Conservation (phyloP, 2,113 vertebrate species). For the Myrmecobius fasciatus region DNA sequence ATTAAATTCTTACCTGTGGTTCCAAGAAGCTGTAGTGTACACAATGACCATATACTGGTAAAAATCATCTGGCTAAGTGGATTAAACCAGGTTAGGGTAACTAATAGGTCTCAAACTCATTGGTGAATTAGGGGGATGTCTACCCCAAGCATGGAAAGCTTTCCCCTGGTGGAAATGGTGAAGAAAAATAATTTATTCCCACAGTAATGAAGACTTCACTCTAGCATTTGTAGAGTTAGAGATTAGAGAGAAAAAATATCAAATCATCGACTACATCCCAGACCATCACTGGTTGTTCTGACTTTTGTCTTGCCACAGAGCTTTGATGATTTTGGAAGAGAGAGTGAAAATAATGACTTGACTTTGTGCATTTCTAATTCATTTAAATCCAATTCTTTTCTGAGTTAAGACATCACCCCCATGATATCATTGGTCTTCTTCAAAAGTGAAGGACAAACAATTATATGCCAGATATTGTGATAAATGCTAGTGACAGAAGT, state of each 20-base stretch:
- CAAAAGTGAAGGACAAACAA: not conserved
- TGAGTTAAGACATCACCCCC: not conserved
- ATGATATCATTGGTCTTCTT: not conserved
- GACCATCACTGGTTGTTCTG: not conserved
- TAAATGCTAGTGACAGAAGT: not conserved
- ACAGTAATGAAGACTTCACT: not conserved
- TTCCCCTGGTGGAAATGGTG: not conserved
- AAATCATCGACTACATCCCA: not conserved
- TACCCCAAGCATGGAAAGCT: not conserved
- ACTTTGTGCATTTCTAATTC: not conserved
- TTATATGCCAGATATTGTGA: not conserved
- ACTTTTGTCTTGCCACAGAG: not conserved
- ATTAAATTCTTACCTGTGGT: too few relatives aligned
- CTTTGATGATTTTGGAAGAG: too few relatives aligned
- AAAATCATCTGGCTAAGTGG: too few relatives aligned
- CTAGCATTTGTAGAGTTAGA: not conserved
- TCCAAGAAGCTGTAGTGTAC: too few relatives aligned
- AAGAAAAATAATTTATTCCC: not conserved
- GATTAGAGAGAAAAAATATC: not conserved
- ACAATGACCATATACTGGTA: too few relatives aligned
- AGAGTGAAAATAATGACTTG: not conserved
- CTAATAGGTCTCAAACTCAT: too few relatives aligned
- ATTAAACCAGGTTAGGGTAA: too few relatives aligned
- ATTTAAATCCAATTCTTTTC: not conserved
- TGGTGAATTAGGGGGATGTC: too few relatives aligned